These are phyloP conservation scores for Parus major DNA, from an alignment of 2,113 vertebrate genomes.

Conservation along the genomic window DNA sequence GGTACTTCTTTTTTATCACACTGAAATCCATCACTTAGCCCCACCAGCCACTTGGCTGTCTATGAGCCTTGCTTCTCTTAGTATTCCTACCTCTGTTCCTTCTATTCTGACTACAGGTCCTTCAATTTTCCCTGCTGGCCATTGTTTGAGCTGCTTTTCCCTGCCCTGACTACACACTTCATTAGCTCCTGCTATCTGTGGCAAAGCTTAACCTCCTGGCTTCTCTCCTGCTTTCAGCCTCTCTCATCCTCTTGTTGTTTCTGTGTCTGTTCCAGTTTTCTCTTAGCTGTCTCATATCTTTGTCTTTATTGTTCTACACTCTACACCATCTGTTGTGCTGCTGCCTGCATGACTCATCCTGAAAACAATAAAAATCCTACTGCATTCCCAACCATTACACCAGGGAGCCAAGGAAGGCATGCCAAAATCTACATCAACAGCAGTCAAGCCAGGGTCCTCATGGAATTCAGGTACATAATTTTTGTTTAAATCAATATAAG, in stretches of 20 bases:
- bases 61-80: not conserved
- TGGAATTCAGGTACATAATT: slow-evolving; percentile 40
- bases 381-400: not conserved
- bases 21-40: not conserved
- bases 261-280: not conserved
- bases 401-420: not conserved
- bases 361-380: slow-evolving; percentile 47
- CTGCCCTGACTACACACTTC: slow-evolving; percentile 49
- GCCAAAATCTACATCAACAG: slow-evolving; percentile 29
- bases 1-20: not conserved
- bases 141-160: slow-evolving; percentile 22
- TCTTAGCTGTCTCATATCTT: slow-evolving; percentile 20
- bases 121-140: not conserved
- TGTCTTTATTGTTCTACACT: slow-evolving; percentile 23
- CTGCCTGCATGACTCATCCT: slow-evolving; percentile 51
- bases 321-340: slow-evolving; percentile 24
- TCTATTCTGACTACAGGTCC: not conserved
- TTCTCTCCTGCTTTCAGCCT: not conserved
- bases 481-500: slow-evolving; percentile 35
- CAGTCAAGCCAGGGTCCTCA: not conserved
- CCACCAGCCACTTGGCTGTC: not conserved
- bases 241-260: not conserved
- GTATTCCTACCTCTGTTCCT: not conserved
- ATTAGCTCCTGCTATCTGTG: slow-evolving; percentile 2
- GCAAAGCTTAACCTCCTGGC: not conserved